phyloP scores from a whole-genome alignment of 2,797 vertebrate species.

The Acanthurus tractus region DNA sequence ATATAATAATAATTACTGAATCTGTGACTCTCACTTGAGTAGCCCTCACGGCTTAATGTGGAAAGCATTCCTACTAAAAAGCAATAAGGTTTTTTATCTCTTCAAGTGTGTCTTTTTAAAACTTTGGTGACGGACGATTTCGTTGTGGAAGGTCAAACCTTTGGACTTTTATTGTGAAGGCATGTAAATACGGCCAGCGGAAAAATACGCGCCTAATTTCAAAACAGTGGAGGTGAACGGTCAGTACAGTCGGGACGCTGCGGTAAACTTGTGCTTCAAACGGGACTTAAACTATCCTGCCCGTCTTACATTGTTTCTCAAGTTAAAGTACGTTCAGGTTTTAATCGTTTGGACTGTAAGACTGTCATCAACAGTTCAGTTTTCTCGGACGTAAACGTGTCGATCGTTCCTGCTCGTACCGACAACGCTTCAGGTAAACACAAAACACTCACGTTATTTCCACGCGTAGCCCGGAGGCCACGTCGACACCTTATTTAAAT shows the following conservation, averaged over 20 bases:
- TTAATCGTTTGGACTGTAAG: not conserved
- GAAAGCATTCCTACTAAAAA: too few species aligned
- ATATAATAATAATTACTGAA: too few species aligned
- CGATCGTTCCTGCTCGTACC: too few species aligned
- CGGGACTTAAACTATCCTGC: not conserved
- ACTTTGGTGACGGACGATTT: too few species aligned
- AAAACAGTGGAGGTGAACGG: not conserved
- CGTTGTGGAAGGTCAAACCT: too few species aligned
- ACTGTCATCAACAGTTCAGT: not conserved
- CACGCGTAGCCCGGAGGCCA: rapidly evolving
- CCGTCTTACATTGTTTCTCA: not conserved
- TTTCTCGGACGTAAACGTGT: too few species aligned
- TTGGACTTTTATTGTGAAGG: slow-evolving; percentile 70
- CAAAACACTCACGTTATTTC: rapidly evolving
- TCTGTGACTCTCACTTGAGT: too few species aligned
- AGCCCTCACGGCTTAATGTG: too few species aligned
- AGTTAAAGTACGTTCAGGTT: not conserved
- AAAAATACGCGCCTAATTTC: slow-evolving; percentile 18
- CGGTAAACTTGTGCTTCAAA: not conserved
- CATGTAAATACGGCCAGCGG: not conserved
- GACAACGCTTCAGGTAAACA: slow-evolving; percentile 25
- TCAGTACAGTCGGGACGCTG: not conserved
- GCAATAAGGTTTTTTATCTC: too few species aligned
- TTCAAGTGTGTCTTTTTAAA: too few species aligned
- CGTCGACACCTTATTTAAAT: rapidly evolving